Base-by-base conservation (phyloP, 2,888 invertebrate species). In the Lydus trimaculatus region DNA sequence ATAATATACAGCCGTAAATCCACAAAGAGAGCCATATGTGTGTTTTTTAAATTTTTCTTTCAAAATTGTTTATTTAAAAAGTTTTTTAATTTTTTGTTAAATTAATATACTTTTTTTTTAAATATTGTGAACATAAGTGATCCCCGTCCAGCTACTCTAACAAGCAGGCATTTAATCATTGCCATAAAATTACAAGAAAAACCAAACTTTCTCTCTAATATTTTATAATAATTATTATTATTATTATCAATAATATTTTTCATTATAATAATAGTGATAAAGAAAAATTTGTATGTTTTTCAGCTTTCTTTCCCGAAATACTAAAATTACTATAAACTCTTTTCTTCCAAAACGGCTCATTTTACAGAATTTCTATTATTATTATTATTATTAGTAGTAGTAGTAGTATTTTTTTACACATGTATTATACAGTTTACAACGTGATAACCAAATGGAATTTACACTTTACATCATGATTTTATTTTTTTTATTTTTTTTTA, bases 61-160 rank as follows among this genome's bases (percentile, higher is more conserved):
- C 69, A 69, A 72, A 66, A 64, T 62, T 17, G 11, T 17, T 43
- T 43, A 13, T 48, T 48, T 20, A 17, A 20, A 20, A 20, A 20
- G 20, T 48, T 48, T 8, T 48, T 48, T 5, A 20, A 9, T 39
- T 39, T 25, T 28, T 1, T 25, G 8, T 20, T 52, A 66, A 48
- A 67, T 65, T 61, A 61, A 56, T 58, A n/a, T n/a, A 23, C 31
- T 69, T 58, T 48, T 58, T 56, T 67, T 64, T 72, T 70, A 56
- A 56, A 28, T 56, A 56, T 69, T 77, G 74, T 79, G 81, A 83
- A 82, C 80, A 80, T 81, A 83, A 84, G 84, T 85, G 85, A 85
- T 85, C 86, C 85, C 86, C 85, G 83, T 85, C 86, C 86, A 86
- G 86, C 85, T 86, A 86, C 84, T 82, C 85, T 85, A 85, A 56